Evolutionary conservation across 2,797 vertebrate species (phyloP), one percentile per base, ranked within the genome.

Genomic region (Brachyalestes nurse): DNA sequence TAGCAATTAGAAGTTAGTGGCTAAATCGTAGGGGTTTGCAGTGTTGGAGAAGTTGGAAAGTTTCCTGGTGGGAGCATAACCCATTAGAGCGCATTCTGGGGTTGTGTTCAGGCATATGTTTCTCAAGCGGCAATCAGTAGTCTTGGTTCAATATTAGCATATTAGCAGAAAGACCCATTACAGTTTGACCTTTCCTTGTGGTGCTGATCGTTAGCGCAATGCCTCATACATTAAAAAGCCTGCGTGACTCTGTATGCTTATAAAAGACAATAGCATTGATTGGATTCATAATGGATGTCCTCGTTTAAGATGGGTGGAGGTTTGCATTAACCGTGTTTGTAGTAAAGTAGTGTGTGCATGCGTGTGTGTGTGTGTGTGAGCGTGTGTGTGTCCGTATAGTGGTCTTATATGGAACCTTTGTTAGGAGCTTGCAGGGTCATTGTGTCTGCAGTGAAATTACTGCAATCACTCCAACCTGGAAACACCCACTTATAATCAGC

Each of bases 231-330:
- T 82, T 82, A 84, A 78, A 67, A 53, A 77, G 74, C 53, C 82
- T 67, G 40, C 72, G 69, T 77, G 80, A 75, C 75, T 80, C 66
- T 2, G 71, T 66, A 45, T 73, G 47, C 80, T 70, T 79, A 75
- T 84, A 81, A 82, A 84, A 70, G 74, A 74, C 73, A 75, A 74
- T 75, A 66, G 78, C 78, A 84, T 82, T 75, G 80, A 86, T 84
- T 71, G 79, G 57, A 5, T 65, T 12, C 23, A 69, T 78, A 84
- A 86, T 80, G 79, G 78, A 81, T 82, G 75, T 82, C 74, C 79
- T 84, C 83, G 75, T 84, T 82, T 57, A 75, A 61, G 45, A 55
- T 77, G 77, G 82, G 65, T 67, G 77, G 71, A 40, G 78, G 42
- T 82, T 34, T 21, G 64, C 65, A 55, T 75, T 77, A 82, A 76